These are phyloP conservation scores for Eupristina koningsbergeri DNA, from an alignment of 1,140 invertebrate species.

Conservation along the genomic window DNA sequence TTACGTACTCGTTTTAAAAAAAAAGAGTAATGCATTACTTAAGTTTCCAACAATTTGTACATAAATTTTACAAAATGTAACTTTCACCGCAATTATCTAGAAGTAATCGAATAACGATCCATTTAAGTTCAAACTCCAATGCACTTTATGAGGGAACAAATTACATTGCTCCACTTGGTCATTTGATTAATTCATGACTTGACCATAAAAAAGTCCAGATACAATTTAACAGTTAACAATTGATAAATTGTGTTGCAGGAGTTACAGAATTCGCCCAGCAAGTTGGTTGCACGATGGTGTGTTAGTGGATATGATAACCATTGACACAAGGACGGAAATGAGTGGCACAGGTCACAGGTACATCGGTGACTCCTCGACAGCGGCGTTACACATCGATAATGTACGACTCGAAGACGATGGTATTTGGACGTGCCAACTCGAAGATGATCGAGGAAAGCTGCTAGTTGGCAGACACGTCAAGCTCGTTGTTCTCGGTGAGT, in stretches of 20 bases:
- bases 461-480: slow-evolving; percentile 77
- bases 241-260: slow-evolving; percentile 54
- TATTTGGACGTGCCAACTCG: slow-evolving; percentile 79
- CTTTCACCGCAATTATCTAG: too few species aligned
- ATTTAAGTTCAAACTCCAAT: too few species aligned
- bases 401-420: slow-evolving; percentile 81
- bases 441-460: slow-evolving; percentile 76
- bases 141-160: too few species aligned
- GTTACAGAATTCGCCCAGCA: slow-evolving; percentile 68
- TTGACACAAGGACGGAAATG: slow-evolving; percentile 70
- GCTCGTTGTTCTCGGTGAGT: slow-evolving; percentile 80
- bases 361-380: slow-evolving; percentile 73
- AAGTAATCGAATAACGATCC: too few species aligned
- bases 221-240: not conserved
- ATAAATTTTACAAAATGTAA: too few species aligned
- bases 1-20: too few species aligned
- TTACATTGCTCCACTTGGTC: too few species aligned
- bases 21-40: too few species aligned
- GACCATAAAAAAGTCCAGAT: not conserved
- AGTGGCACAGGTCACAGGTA: slow-evolving; percentile 73
- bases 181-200: too few species aligned
- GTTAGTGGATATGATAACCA: slow-evolving; percentile 72
- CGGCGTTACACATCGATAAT: slow-evolving; percentile 79
- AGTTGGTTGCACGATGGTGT: slow-evolving; percentile 72
- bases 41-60: too few species aligned